A percentile compares a stretch with the other conserved stretches of the same genome.
These are phyloP conservation scores for Acropora tenuis DNA, from an alignment of 64 coral and sea anemone genomes.

Conservation along the genomic window DNA sequence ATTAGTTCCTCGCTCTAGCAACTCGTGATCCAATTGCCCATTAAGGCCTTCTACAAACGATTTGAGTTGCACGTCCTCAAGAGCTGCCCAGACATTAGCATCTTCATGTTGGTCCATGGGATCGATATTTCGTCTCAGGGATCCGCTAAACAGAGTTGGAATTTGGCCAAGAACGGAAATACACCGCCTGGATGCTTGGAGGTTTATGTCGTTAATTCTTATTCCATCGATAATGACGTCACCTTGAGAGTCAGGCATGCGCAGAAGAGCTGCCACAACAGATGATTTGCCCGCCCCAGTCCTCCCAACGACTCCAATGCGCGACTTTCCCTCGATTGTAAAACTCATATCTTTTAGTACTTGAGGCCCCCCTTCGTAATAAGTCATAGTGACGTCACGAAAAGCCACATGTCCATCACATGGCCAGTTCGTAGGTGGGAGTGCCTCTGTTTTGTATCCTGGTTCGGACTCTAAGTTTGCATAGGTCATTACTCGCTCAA, in stretches of 20 bases:
- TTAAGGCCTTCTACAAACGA: background rate
- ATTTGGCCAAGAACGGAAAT: conserved; percentile 27
- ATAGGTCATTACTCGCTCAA: conserved; percentile 40
- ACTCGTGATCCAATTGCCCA: conserved; percentile 5
- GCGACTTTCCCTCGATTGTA: background rate
- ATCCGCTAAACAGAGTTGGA: conserved; percentile 34
- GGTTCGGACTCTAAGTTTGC: conserved; percentile 29
- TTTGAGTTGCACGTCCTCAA: conserved; percentile 17
- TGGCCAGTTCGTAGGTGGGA: conserved; percentile 38
- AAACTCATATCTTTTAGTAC: conserved; percentile 16
- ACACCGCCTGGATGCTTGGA: conserved; percentile 9
- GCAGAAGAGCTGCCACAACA: conserved; percentile 34
- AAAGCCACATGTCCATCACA: conserved; percentile 13
- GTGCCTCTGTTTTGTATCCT: background rate
- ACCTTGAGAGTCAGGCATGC: conserved; percentile 45
- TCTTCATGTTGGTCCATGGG: background rate
- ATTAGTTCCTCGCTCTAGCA: conserved; percentile 13
- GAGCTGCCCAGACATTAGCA: conserved; percentile 8
- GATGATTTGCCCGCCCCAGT: conserved; percentile 55
- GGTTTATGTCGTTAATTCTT: conserved; percentile 2
- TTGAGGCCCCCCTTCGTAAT: conserved; percentile 41
- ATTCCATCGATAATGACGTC: conserved; percentile 22
- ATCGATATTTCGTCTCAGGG: conserved; percentile 37
- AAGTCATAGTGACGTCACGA: conserved; percentile 14
- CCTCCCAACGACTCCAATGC: conserved; percentile 26